Base-by-base conservation (phyloP, 2,888 invertebrate genomes). In the Gerris lacustris region DNA sequence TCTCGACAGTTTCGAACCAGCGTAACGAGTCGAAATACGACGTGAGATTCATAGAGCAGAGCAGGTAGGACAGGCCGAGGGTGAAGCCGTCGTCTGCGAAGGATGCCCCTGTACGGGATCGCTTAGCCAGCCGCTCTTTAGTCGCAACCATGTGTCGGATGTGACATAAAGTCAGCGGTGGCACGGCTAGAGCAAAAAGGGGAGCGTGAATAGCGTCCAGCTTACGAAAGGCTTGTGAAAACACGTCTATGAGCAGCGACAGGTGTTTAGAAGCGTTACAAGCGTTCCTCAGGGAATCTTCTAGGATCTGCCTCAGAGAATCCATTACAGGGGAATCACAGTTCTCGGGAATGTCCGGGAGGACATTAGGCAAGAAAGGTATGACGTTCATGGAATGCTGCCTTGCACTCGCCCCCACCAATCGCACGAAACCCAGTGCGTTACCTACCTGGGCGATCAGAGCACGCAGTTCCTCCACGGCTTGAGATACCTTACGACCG, bases 41-140 rank as follows among this genome's bases (percentile, higher is more conserved):
- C 76, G 89, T 88, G 81, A 96, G 96, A 79, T 94, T 89, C 66
- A 98, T 82, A 72, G 98, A 83, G 79, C 92, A 93, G 72, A 97
- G 84, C 76, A 98, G 90, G 78, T 96, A 99, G 0, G 97, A 95
- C 55, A 91, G 80, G 71, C 88, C 99, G 87, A 99, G 92, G 6
- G 96, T 92, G 82, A 99, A 98, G 15, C 99, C 99, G 81, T 99
- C 99, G 81, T 99, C 98, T 11, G 96, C 96, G 79, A 99, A 96
- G 0, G 94, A 88, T 68, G 94, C 91, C 15, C 92, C 93, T 15
- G 85, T 84, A 82, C 90, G 91, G 79, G 91, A 91, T 79, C 94
- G 94, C 79, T 96, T 96, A 73, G 69, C 75, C 81, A 98, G 87
- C 80, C 92, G 92, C 78, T 97, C 96, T 79, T 96, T 96, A 74